Evolutionary conservation across 2,888 invertebrate species (phyloP).

Genomic region (Atethmia centrago): DNA sequence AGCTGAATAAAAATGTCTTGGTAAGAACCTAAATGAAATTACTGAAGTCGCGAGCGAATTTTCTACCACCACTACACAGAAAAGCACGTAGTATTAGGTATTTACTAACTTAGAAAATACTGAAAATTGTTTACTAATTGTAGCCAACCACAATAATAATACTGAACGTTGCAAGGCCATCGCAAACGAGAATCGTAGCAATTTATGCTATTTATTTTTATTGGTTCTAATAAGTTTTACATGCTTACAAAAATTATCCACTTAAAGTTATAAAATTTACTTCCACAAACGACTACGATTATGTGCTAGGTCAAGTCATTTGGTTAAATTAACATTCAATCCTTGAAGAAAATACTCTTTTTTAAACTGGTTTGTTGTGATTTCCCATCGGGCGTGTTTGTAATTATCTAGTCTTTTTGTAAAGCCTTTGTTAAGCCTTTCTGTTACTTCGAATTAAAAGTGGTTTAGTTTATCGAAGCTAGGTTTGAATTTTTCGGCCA

Average conservation of each 20-base stretch:
- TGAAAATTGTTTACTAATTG: slow-evolving; percentile 8
- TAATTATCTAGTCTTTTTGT: slow-evolving; percentile 38
- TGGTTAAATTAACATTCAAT: slow-evolving; percentile 33
- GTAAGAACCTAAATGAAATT: background rate
- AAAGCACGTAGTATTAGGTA: background rate
- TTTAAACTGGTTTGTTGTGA: slow-evolving; percentile 34
- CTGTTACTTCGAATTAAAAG: background rate
- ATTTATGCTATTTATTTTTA: slow-evolving; percentile 30
- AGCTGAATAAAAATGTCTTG: background rate
- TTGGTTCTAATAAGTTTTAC: slow-evolving; percentile 7
- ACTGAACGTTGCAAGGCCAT: slow-evolving; percentile 1
- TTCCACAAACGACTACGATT: slow-evolving; percentile 7
- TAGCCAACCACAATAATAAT: background rate
- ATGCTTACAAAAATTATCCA: slow-evolving; percentile 33
- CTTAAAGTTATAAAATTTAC: background rate
- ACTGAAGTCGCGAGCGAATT: background rate
- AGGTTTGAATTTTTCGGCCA: background rate
- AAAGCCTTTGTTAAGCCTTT: background rate
- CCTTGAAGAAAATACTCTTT: slow-evolving; percentile 19
- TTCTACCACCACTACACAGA: background rate
- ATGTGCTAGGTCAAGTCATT: slow-evolving; percentile 18
- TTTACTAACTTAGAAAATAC: background rate
- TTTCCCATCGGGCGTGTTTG: slow-evolving; percentile 46
- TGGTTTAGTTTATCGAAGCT: too few species aligned
- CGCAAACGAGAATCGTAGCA: background rate